Evolutionary conservation across 2,888 invertebrate species (phyloP), one percentile per base, ranked within the genome.

Genomic region (Strigamia maritima): DNA sequence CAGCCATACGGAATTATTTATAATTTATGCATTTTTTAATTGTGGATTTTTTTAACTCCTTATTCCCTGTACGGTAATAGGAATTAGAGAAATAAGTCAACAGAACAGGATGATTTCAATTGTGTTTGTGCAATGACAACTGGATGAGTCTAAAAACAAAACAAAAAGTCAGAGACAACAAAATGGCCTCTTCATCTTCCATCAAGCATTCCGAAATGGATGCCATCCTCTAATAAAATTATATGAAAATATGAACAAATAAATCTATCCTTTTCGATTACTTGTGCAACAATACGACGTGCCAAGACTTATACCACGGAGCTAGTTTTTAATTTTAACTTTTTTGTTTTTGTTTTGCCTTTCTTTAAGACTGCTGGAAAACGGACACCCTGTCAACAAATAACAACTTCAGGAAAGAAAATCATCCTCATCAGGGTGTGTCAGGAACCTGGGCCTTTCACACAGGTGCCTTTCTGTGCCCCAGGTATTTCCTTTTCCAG

Each of bases 291-390:
- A 70, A 70, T 70, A 70, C 14, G 70, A 70, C 70, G 70, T 70
- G 70, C 70, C 70, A 70, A 70, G 70, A 70, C 70, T 70, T 70
- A 70, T 28, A 70, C 70, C 70, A 70, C 70, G 70, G 70, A 70
- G 70, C 70, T 70, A 70, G 76, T 35, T 40, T 75, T 24, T 7
- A 70, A 8, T 70, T 70, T 10, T 24, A 65, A 65, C 22, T 70
- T 70, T 70, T n/a, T 70, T 28, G 14, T 70, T 19, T 26, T n/a
- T 70, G 12, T 75, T 70, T 26, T 28, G 70, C 70, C 70, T 70
- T 28, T 70, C 22, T 70, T 70, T 70, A 26, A 28, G 70, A 28
- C 70, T 70, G 70, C 70, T 70, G 70, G 70, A 70, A 35, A 70
- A 70, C 70, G 70, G 70, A 70, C n/a, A n/a, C n/a, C 70, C 70